These are phyloP conservation scores for Rafetus swinhoei DNA, from an alignment of 2,113 vertebrate genomes.

Conservation along the genomic window DNA sequence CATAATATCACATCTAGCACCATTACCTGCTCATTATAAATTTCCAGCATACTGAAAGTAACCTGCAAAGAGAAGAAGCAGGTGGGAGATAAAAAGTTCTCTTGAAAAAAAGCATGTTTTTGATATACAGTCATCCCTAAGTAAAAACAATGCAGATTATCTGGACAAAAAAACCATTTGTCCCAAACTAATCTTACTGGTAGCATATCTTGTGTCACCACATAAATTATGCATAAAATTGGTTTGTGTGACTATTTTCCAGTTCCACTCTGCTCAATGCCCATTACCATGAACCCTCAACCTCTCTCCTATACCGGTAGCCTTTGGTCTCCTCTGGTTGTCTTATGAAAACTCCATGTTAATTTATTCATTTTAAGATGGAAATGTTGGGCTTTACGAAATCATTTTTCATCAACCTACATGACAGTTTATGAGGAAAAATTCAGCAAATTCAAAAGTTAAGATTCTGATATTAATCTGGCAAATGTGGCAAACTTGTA, in stretches of 20 bases:
- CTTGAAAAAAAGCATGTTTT: not conserved
- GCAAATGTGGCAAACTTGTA: not conserved
- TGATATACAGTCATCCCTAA: not conserved
- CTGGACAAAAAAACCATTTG: not conserved
- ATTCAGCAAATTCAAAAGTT: not conserved
- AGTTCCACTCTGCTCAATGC: not conserved
- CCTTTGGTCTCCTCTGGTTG: not conserved
- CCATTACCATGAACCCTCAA: not conserved
- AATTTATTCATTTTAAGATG: not conserved
- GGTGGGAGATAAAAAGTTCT: not conserved
- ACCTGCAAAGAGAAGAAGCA: constrained; percentile 73
- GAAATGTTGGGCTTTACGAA: not conserved
- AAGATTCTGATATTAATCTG: not conserved
- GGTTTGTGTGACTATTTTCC: not conserved
- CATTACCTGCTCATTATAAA: constrained; percentile 90
- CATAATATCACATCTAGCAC: not conserved
- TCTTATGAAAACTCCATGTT: not conserved
- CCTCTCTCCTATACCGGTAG: not conserved
- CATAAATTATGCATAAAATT: not conserved
- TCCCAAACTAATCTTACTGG: not conserved
- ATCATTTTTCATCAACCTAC: not conserved
- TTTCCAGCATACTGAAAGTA: constrained; percentile 92
- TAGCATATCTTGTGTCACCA: not conserved
- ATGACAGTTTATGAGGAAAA: not conserved
- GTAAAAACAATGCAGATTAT: not conserved